Conservation (phyloP, 2,113 vertebrate genomes). For the Bettongia penicillata region DNA sequence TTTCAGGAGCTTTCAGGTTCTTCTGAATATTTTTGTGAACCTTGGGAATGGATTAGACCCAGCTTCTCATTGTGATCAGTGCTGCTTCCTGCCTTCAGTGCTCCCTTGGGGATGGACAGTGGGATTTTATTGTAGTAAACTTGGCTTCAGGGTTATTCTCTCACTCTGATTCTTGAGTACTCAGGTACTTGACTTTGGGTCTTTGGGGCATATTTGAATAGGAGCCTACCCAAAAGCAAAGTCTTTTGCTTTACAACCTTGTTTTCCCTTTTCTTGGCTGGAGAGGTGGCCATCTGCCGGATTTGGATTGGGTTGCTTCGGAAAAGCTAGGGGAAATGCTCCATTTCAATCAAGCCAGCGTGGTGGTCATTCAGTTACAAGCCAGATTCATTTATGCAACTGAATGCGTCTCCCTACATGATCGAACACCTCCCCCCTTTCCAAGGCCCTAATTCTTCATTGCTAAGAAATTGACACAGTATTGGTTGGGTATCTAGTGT, state of each 20-base stretch:
- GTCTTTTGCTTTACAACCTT: not conserved
- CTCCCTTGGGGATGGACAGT: not conserved
- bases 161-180: not conserved
- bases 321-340: not conserved
- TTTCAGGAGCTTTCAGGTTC: not conserved
- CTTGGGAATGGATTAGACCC: not conserved
- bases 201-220: not conserved
- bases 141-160: not conserved
- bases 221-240: not conserved
- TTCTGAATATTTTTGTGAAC: not conserved
- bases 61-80: not conserved
- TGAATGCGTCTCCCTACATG: not conserved
- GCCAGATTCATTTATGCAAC: not conserved
- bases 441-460: not conserved
- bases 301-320: not conserved
- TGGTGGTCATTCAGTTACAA: not conserved
- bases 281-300: not conserved
- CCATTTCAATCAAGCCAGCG: not conserved
- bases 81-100: not conserved
- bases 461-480: not conserved
- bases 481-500: not conserved
- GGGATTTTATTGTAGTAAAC: not conserved
- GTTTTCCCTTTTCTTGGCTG: not conserved
- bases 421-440: not conserved
- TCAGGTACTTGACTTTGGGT: not conserved